phyloP scores from a whole-genome alignment of 1,140 invertebrate genomes.

The Panagrolaimus sp. region DNA sequence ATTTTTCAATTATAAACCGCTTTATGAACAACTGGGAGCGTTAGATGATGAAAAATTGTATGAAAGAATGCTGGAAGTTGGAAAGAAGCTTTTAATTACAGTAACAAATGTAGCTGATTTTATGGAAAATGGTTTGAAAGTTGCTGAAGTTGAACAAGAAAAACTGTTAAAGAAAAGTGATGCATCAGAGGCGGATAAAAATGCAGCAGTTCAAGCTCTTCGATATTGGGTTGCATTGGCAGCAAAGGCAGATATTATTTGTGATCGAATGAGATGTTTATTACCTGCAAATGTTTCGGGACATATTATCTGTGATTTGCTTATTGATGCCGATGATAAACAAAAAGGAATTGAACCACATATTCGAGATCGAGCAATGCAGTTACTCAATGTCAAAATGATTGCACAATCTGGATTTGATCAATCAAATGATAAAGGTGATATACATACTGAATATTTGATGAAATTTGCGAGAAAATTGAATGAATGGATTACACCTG shows the following conservation, averaged over 20 bases:
- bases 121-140: slow-evolving; percentile 22
- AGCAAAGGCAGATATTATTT: slow-evolving; percentile 28
- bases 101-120: slow-evolving; percentile 24
- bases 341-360: slow-evolving; percentile 9
- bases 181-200: slow-evolving; percentile 10
- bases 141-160: slow-evolving; percentile 28
- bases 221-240: slow-evolving; percentile 36
- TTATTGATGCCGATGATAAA: slow-evolving; percentile 20
- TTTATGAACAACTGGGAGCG: slow-evolving; percentile 24
- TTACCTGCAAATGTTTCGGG: slow-evolving; percentile 32
- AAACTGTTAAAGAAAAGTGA: neutral
- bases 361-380: slow-evolving; percentile 31
- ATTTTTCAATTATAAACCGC: slow-evolving; percentile 24
- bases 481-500: slow-evolving; percentile 29
- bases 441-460: slow-evolving; percentile 25
- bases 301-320: slow-evolving; percentile 35
- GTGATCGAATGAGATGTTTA: slow-evolving; percentile 29
- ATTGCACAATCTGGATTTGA: slow-evolving; percentile 18
- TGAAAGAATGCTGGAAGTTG: slow-evolving; percentile 23
- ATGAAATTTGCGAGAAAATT: slow-evolving; percentile 26
- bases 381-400: slow-evolving; percentile 31
- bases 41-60: slow-evolving; percentile 31
- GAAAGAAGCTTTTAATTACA: slow-evolving; percentile 21
- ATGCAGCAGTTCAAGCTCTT: slow-evolving; percentile 22
- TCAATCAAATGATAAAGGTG: slow-evolving; percentile 21